Evolutionary conservation across 1,140 invertebrate genomes (phyloP), one percentile per base, ranked within the genome.

Genomic region (Cydia strobilella): DNA sequence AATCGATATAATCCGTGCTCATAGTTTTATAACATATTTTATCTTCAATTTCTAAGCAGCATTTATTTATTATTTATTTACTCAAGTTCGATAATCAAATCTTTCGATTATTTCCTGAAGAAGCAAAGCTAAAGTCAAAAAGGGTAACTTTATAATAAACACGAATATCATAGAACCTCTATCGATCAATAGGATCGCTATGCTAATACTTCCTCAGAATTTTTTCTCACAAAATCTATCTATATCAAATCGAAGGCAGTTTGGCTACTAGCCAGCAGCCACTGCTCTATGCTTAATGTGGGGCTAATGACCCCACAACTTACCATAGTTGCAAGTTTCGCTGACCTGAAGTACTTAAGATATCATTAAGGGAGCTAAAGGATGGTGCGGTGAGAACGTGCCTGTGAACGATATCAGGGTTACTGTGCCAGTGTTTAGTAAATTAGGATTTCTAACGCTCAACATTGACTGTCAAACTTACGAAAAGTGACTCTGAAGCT

Each of bases 251-350:
- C 82, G 84, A 84, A 73, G 82, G 80, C 80, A 83, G 82, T 79
- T 84, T 91, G 89, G 89, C 82, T 48, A 31, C 74, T 77, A 76
- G 86, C 89, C 89, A 90, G 83, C 77, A 82, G 76, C 84, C 84
- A 83, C 79, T 79, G 76, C 81, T 83, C 84, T 82, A 77, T 79
- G 79, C 75, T 80, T 82, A 86, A 85, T 87, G 80, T 79, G 65
- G 80, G 88, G 86, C 81, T 87, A 89, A 90, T 83, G 84, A 89
- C 86, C 88, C 79, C 77, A 79, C 80, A 81, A 86, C 82, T 88
- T 86, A 84, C 85, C 84, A 86, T 75, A 77, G 66, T 74, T 76
- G 80, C 65, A 35, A 69, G 63, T 31, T 66, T 23, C 35, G 62
- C 63, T 35, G 65, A 69, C 65, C 65, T 35, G 65, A 31, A 65